Conservation (phyloP, 2,797 vertebrate species). For the Micrastur ruficollis region DNA sequence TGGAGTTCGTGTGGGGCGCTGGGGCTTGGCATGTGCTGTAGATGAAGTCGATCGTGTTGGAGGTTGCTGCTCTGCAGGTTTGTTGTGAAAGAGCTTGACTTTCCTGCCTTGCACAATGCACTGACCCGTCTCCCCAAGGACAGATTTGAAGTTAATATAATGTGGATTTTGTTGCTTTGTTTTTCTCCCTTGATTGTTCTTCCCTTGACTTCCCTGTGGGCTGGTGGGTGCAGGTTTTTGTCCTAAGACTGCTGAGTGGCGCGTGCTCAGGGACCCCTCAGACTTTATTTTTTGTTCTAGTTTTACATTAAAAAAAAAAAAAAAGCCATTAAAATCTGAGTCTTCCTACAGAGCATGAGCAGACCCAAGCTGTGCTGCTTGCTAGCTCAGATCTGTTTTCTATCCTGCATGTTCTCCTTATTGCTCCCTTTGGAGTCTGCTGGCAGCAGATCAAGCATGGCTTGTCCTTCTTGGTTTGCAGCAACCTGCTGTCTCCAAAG, state of each 20-base stretch:
- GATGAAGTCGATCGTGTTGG: not conserved
- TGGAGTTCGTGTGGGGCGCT: accelerated
- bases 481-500: constrained; percentile 25
- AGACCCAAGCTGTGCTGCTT: not conserved
- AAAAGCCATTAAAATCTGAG: not conserved
- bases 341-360: not conserved
- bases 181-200: not conserved
- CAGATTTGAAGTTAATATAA: not conserved
- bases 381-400: not conserved
- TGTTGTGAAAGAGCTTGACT: not conserved
- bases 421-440: constrained; percentile 8
- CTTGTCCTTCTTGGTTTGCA: not conserved
- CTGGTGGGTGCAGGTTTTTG: not conserved
- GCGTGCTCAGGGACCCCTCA: not conserved
- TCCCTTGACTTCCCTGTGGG: not conserved
- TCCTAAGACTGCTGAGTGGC: not conserved
- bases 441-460: not conserved
- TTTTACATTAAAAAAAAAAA: not conserved
- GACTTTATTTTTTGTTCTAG: not conserved
- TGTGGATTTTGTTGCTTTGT: not conserved
- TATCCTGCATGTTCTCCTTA: not conserved
- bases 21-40: accelerated
- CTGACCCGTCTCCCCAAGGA: not conserved
- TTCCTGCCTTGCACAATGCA: not conserved
- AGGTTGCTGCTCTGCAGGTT: accelerated